Evolutionary conservation across 53 echinoderm and acorn worm genomes (phyloP).

Genomic region (Antedon mediterranea): DNA sequence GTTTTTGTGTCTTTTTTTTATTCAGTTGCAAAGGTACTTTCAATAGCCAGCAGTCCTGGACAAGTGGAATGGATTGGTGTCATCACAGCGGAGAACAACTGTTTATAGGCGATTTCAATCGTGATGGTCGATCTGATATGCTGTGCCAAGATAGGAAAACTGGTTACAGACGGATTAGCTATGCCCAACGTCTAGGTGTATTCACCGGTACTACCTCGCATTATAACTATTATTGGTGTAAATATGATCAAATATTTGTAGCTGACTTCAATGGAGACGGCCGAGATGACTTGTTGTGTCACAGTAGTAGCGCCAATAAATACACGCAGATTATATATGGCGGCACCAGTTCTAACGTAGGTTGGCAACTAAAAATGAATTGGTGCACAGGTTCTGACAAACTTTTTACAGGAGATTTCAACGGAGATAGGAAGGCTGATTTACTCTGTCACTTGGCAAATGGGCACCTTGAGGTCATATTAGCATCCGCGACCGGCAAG

Average conservation of each 20-base stretch:
- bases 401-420: slow-evolving; percentile 10
- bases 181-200: neutral
- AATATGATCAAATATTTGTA: neutral
- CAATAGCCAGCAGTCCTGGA: slow-evolving; percentile 6
- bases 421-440: slow-evolving; percentile 13
- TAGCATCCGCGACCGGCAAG: neutral
- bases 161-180: neutral
- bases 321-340: slow-evolving; percentile 3
- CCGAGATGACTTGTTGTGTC: slow-evolving; percentile 11
- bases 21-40: neutral
- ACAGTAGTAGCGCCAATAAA: neutral
- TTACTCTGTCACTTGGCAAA: neutral
- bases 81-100: slow-evolving; percentile 3
- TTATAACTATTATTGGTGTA: neutral
- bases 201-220: neutral
- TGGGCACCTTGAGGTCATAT: slow-evolving; percentile 8
- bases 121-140: neutral
- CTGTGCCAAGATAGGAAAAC: slow-evolving; percentile 6
- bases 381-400: neutral
- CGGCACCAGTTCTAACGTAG: neutral
- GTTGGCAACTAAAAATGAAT: neutral
- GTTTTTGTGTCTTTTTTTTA: no score
- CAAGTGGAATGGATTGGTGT: neutral
- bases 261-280: slow-evolving; percentile 16
- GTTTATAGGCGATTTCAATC: slow-evolving; percentile 5